Evolutionary conservation across 2,888 invertebrate species (phyloP), one percentile per base, ranked within the genome.

Genomic region (Pristionchus entomophagus): DNA sequence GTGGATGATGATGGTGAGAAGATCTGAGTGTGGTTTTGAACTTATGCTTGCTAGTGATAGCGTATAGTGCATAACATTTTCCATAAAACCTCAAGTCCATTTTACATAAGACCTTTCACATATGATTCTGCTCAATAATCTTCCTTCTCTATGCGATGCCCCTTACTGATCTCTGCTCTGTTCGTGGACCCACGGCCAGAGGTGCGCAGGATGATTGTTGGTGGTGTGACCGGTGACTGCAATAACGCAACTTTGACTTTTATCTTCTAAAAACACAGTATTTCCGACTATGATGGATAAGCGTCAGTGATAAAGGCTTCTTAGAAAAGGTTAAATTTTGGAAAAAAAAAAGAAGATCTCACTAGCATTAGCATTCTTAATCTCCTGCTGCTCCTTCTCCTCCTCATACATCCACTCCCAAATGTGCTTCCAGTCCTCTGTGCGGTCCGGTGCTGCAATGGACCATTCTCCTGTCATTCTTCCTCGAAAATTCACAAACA

Each of bases 151-250:
- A n/a, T n/a, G n/a, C n/a, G n/a, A n/a, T n/a, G n/a, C 26, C 26
- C 4, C 4, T n/a, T 4, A 59, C 59, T 29, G 12, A 29, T 69
- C 65, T 35, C 38, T 38, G 38, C 65, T 69, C 65, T 35, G 32
- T 22, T 69, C 65, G 38, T 69, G 65, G 35, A 69, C 65, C 65
- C 65, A 69, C 35, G 65, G 65, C 65, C 65, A 69, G 32, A 17
- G 29, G 65, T 65, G 65, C 35, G 22, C 19, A 19, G 49, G n/a
- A n/a, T 49, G 49, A 22, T 22, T n/a, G 8, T 8, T 49, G 10
- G 12, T 1, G 22, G 65, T 69, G 65, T 38, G 35, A 8, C 65
- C 65, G 5, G 65, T 22, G 38, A 59, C 59, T 59, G 59, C 22
- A 65, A 65, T 26, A 62, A 29, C 8, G n/a, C n/a, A n/a, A 22